Percentiles rank a stretch among this genome's conserved stretches.
Evolutionary conservation across 1,140 invertebrate species (phyloP).

Genomic region (Drosophila biarmipes): DNA sequence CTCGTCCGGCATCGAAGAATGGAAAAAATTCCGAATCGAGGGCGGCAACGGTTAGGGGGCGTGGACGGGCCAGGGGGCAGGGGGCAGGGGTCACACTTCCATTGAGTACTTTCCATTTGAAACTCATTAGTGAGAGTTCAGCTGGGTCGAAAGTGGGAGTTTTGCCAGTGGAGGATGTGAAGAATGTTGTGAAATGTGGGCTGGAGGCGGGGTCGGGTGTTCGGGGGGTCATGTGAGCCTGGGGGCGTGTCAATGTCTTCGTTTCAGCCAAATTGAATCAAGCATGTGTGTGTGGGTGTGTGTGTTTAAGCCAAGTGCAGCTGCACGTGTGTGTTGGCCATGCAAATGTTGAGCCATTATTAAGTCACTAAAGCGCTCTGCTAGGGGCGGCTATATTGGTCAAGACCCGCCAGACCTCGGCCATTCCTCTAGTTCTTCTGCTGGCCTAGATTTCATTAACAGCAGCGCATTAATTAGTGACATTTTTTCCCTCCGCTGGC

Average conservation of each 20-base stretch:
- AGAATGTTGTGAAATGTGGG: constrained; percentile 2
- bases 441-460: constrained; percentile 17
- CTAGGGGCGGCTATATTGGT: constrained; percentile 23
- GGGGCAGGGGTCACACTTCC: constrained; percentile 3
- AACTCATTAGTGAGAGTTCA: constrained; percentile 69
- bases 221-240: neutral
- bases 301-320: constrained; percentile 18
- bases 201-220: neutral
- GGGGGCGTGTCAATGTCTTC: constrained; percentile 38
- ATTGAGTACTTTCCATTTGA: constrained; percentile 65
- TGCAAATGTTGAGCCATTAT: constrained; percentile 70
- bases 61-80: neutral
- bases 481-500: neutral
- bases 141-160: constrained; percentile 3
- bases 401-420: constrained; percentile 13
- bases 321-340: constrained; percentile 20
- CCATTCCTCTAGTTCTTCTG: neutral
- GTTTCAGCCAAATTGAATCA: constrained; percentile 65
- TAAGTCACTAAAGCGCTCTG: constrained; percentile 60
- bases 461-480: constrained; percentile 20
- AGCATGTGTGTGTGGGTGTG: constrained; percentile 17
- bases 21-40: constrained; percentile 23
- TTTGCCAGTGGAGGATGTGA: neutral
- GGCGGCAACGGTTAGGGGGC: constrained; percentile 1
- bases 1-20: constrained; percentile 14